Percentiles rank a stretch among this genome's conserved stretches.
phyloP scores from a whole-genome alignment of 2,888 invertebrate species.

The Lasioglossum leucozonium region DNA sequence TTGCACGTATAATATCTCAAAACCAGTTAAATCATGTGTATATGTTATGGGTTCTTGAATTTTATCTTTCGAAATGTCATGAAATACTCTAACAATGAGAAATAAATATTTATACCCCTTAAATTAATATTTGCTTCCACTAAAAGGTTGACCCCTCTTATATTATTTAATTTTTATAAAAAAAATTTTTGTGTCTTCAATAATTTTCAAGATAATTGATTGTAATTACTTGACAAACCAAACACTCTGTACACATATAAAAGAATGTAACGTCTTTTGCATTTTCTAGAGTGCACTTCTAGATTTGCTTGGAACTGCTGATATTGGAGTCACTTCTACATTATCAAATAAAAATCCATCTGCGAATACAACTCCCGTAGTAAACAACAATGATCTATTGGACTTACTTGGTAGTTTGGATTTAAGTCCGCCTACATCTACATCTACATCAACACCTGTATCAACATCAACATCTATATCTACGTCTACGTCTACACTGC shows the following conservation, averaged over 20 bases:
- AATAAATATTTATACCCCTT: no score
- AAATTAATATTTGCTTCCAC: no score
- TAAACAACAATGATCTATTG: conserved; percentile 92
- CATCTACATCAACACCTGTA: conserved; percentile 73
- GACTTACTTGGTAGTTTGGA: conserved; percentile 94
- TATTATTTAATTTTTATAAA: no score
- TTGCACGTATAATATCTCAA: no score
- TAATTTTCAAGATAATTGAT: not conserved
- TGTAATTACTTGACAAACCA: no score
- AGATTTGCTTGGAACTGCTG: conserved; percentile 93
- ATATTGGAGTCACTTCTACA: conserved; percentile 84
- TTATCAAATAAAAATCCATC: conserved; percentile 82
- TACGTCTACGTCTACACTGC: conserved; percentile 73
- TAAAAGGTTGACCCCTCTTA: no score
- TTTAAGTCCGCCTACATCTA: conserved; percentile 84
- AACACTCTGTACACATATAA: not conserved
- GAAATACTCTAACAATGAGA: no score
- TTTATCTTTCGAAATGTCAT: no score
- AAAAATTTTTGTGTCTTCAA: not conserved
- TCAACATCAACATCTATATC: conserved; percentile 73
- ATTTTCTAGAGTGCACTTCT: conserved; percentile 91
- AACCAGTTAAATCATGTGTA: no score
- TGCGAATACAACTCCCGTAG: conserved; percentile 81
- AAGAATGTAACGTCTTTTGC: conserved; percentile 10
- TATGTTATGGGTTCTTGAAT: no score